Evolutionary conservation across 2,888 invertebrate species (phyloP), one percentile per base, ranked within the genome.

Genomic region (Xestia ashworthii): DNA sequence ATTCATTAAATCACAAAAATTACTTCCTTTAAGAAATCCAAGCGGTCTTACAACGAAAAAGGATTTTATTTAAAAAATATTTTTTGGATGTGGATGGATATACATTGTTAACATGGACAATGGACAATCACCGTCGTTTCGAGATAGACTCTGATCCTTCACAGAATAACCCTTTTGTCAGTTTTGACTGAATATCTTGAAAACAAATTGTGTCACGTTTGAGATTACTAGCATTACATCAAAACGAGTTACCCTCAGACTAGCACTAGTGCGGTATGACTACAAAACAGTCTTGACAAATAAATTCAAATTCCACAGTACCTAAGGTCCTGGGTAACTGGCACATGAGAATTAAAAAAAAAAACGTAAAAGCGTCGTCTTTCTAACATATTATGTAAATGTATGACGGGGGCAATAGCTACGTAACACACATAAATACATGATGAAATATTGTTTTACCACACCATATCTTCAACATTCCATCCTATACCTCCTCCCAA

Each of bases 161-260:
- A 48, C 41, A 41, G 41, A 12, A 55, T n/a, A 65, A 58, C 50
- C 55, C 76, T 41, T 41, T 82, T 68, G 58, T 76, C 32, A 68
- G 22, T 55, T 82, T 38, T 55, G 32, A 44, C n/a, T 64, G 55
- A 58, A 74, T 65, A 38, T 74, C 38, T 58, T 41, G 48, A 82
- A 76, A 82, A 62, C 66, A 77, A 82, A 80, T 78, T 25, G 66
- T 55, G 66, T 80, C 66, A 83, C 80, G 53, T 71, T 48, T 78
- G 8, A 69, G 71, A 83, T 81, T 71, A 76, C 77, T 50, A 55
- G 44, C 66, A 76, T 60, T 71, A 83, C 68, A 48, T 79, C 79
- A 82, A 50, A 65, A 55, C 60, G 3, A 60, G 9, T 32, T 66
- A 50, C 11, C 25, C 19, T 58, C 32, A 65, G 68, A 69, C 58